Evolutionary conservation across 2,888 invertebrate species (phyloP).

Genomic region (Drosophila mimica): DNA sequence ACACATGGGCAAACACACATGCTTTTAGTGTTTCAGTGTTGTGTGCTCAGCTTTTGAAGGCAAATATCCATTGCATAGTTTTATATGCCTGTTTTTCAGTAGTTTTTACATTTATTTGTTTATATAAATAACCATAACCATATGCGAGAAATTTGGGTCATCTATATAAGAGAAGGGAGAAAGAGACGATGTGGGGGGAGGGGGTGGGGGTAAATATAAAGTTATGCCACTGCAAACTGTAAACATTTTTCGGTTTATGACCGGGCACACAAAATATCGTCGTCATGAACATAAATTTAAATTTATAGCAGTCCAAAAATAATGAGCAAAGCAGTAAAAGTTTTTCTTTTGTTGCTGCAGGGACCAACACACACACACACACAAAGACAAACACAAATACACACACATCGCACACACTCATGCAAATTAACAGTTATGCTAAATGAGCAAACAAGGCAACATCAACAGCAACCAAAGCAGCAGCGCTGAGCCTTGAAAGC

Average conservation of each 20-base stretch:
- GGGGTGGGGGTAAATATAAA: constrained; percentile 33
- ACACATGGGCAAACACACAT: not conserved
- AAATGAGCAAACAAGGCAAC: constrained; percentile 62
- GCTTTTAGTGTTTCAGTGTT: constrained; percentile 8
- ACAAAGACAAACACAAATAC: constrained; percentile 3
- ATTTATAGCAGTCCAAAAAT: constrained; percentile 69
- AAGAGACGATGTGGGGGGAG: not conserved
- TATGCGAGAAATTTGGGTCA: constrained; percentile 56
- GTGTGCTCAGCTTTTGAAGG: constrained; percentile 28
- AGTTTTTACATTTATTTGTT: constrained; percentile 58
- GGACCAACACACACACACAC: constrained; percentile 1
- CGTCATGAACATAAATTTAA: constrained; percentile 67
- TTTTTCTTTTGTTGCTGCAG: constrained; percentile 35
- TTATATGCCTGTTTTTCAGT: constrained; percentile 56
- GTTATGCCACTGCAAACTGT: constrained; percentile 63
- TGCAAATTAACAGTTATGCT: constrained; percentile 60
- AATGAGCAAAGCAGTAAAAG: constrained; percentile 66
- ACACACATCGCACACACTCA: constrained; percentile 17
- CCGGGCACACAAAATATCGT: constrained; percentile 57
- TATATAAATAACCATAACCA: constrained; percentile 57
- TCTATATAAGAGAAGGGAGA: not conserved
- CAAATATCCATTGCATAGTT: constrained; percentile 55
- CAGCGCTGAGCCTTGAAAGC: constrained; percentile 44
- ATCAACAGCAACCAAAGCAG: constrained; percentile 9
- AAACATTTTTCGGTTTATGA: constrained; percentile 67